Conservation (phyloP, 1,140 invertebrate species). For the Zophobas atratus region DNA sequence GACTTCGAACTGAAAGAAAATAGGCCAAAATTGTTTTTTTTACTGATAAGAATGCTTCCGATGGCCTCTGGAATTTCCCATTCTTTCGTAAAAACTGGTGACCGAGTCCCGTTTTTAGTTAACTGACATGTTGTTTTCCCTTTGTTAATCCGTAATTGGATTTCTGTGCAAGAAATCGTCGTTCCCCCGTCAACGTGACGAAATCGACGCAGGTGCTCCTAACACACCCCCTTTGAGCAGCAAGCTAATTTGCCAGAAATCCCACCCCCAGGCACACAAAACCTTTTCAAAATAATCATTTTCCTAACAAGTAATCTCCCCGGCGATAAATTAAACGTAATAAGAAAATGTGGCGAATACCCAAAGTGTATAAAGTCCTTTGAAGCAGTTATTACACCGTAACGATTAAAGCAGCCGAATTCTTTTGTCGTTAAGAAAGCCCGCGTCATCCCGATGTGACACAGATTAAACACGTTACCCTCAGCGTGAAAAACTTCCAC, state of each 20-base stretch:
- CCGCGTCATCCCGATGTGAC: slow-evolving; percentile 46
- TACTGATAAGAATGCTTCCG: too few relatives aligned
- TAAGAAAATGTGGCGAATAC: slow-evolving; percentile 21
- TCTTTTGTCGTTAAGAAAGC: slow-evolving; percentile 39
- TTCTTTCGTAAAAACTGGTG: too few relatives aligned
- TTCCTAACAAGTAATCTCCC: slow-evolving; percentile 8
- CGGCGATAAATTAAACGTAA: slow-evolving; percentile 13
- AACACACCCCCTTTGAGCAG: neutral
- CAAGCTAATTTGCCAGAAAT: neutral
- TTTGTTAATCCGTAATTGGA: too few relatives aligned
- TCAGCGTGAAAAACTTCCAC: slow-evolving; percentile 16
- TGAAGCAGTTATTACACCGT: slow-evolving; percentile 22
- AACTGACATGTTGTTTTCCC: too few relatives aligned
- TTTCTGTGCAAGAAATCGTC: too few relatives aligned
- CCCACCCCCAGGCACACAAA: neutral
- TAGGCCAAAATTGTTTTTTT: too few relatives aligned
- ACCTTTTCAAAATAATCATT: slow-evolving; percentile 16
- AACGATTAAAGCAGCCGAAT: slow-evolving; percentile 31
- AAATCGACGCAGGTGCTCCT: too few relatives aligned
- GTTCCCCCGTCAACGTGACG: too few relatives aligned
- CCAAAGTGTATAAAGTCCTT: neutral
- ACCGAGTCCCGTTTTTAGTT: too few relatives aligned
- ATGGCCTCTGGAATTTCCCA: too few relatives aligned
- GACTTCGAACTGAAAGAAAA: too few relatives aligned
- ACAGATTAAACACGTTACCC: slow-evolving; percentile 52